These are phyloP conservation scores for Sarcophaga rosellei DNA, from an alignment of 2,888 invertebrate genomes.

Conservation along the genomic window DNA sequence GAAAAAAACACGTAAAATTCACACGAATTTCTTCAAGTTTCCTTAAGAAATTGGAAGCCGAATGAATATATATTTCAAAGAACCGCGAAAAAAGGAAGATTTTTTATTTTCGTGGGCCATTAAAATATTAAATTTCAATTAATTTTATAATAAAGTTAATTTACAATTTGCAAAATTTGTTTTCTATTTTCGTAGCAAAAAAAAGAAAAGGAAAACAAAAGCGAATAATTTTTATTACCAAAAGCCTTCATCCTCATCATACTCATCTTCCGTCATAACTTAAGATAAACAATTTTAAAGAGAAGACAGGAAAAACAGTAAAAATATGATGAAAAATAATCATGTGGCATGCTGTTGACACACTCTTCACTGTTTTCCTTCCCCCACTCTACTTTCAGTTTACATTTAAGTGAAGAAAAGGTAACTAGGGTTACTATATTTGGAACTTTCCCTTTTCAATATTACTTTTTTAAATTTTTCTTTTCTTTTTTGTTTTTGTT, in stretches of 20 bases:
- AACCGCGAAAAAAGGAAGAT: too few relatives aligned
- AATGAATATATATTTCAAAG: too few relatives aligned
- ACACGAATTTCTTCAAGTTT: too few relatives aligned
- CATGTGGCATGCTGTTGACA: constrained; percentile 59
- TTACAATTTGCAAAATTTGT: constrained; percentile 21
- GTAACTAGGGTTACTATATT: constrained; percentile 57
- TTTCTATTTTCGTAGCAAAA: not conserved
- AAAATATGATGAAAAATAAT: constrained; percentile 15
- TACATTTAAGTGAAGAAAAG: constrained; percentile 45
- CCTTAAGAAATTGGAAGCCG: too few relatives aligned
- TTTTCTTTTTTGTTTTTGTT: not conserved
- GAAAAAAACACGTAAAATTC: too few relatives aligned
- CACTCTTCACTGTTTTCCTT: constrained; percentile 1
- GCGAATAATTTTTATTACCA: not conserved
- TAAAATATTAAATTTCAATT: too few relatives aligned
- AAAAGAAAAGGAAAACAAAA: not conserved
- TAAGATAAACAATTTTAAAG: constrained; percentile 1
- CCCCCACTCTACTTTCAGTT: not conserved
- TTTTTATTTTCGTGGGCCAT: too few relatives aligned
- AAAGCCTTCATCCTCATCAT: constrained; percentile 8
- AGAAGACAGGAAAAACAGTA: not conserved
- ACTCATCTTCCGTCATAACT: constrained; percentile 9
- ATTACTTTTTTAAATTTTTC: not conserved
- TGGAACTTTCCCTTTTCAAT: constrained; percentile 11
- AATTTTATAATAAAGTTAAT: constrained; percentile 22